Conservation (phyloP, 2,113 vertebrate species). For the Diadophis punctatus region DNA sequence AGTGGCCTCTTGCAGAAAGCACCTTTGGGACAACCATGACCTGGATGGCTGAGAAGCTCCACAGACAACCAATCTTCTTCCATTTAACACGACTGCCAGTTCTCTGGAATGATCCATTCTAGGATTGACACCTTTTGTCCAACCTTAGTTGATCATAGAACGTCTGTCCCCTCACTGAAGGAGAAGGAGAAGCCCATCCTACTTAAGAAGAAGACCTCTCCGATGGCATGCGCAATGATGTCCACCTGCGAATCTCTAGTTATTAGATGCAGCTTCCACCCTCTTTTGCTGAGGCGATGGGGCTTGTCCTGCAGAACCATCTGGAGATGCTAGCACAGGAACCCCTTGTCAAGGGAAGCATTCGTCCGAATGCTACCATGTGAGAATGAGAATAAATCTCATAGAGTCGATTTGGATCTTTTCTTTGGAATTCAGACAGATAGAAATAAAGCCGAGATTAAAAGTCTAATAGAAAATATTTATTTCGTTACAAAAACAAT, state of each 20-base stretch:
- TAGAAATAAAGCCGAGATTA: no score
- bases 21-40: no score
- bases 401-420: no score
- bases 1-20: no score
- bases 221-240: background rate
- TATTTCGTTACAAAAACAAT: no score
- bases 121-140: background rate
- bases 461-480: no score
- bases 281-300: background rate
- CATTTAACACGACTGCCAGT: background rate
- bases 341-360: no score
- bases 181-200: background rate
- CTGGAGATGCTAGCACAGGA: background rate
- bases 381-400: no score
- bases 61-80: background rate
- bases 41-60: no score
- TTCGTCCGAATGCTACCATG: no score
- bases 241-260: background rate
- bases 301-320: background rate
- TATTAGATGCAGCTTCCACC: background rate
- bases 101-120: background rate
- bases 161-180: background rate
- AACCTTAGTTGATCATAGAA: background rate
- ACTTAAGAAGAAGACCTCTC: background rate
- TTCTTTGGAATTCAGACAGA: no score